Evolutionary conservation across 1,140 invertebrate genomes (phyloP), one percentile per base, ranked within the genome.

Genomic region (Samia ricini): DNA sequence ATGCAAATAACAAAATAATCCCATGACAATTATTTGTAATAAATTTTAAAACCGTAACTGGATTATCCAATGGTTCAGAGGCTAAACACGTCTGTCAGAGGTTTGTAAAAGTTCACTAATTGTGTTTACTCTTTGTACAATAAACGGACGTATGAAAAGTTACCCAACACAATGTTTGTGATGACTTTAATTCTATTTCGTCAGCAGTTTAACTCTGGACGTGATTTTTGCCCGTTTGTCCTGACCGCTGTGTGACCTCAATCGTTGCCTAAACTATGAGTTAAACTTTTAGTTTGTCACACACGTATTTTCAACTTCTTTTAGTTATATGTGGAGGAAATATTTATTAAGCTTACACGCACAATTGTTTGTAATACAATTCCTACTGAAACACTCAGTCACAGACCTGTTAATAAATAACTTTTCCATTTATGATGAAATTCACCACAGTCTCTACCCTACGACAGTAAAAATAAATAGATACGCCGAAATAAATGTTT

Each of bases 161-260:
- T 52, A 23, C 50, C 7, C n/a, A n/a, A n/a, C n/a, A n/a, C n/a
- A n/a, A n/a, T 5, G 52, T 23, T n/a, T 7, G 12, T 23, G 24
- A 55, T 23, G 24, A 21, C 6, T 55, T 55, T 23, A 55, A 55
- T 55, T 55, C 52, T 24, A 7, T 55, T 24, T 55, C 52, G 10
- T 12, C 10, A 42, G 33, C n/a, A 1, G 33, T 42, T 42, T 42
- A 3, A 15, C n/a, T 10, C n/a, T 42, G 33, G 4, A 3, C 7
- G 33, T 7, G n/a, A 42, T 15, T 0, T 42, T 42, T 15, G 33
- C n/a, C 12, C 15, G 33, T 42, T 15, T 42, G 33, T 1, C 33
- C 33, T 15, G 5, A 4, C 33, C 33, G 10, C n/a, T 15, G 7
- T 15, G 33, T 42, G 33, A 42, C 33, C 12, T 42, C 26, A n/a